A percentile compares a stretch with the other conserved stretches of the same genome.
Conservation (phyloP, 2,888 invertebrate species). For the Acanthosepion pharaonis region DNA sequence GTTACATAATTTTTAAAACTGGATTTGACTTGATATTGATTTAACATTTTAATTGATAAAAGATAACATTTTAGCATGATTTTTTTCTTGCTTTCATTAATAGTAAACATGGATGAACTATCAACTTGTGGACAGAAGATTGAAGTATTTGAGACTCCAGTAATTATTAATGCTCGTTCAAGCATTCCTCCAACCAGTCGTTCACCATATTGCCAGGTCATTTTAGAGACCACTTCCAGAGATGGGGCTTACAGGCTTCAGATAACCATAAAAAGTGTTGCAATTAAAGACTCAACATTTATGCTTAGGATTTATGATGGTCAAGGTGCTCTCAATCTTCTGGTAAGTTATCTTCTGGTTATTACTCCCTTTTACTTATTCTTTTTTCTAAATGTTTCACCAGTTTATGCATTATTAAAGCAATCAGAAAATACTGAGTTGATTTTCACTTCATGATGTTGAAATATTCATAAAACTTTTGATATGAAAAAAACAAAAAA, state of each 20-base stretch:
- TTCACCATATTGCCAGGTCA: constrained; percentile 57
- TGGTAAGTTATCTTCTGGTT: constrained; percentile 57
- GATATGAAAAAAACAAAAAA: too few relatives aligned
- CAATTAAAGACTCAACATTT: constrained; percentile 63
- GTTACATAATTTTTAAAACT: too few relatives aligned
- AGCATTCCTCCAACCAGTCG: constrained; percentile 59
- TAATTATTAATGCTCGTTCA: constrained; percentile 59
- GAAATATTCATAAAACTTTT: too few relatives aligned
- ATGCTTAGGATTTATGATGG: constrained; percentile 62
- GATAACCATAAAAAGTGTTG: constrained; percentile 59
- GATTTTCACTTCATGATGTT: too few relatives aligned
- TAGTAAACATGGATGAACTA: constrained; percentile 57
- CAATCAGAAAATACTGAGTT: too few relatives aligned
- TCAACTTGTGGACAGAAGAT: constrained; percentile 59
- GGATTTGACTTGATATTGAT: background rate
- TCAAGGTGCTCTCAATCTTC: constrained; percentile 53
- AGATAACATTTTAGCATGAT: background rate
- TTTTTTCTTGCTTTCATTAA: background rate
- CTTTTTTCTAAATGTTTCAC: too few relatives aligned
- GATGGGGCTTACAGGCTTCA: constrained; percentile 63
- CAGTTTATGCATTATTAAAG: too few relatives aligned
- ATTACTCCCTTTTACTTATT: background rate
- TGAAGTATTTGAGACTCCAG: constrained; percentile 58
- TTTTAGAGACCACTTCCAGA: constrained; percentile 59
- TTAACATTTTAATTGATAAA: background rate